Evolutionary conservation across 2,113 vertebrate genomes (phyloP).

Genomic region (Laticauda laticaudata): DNA sequence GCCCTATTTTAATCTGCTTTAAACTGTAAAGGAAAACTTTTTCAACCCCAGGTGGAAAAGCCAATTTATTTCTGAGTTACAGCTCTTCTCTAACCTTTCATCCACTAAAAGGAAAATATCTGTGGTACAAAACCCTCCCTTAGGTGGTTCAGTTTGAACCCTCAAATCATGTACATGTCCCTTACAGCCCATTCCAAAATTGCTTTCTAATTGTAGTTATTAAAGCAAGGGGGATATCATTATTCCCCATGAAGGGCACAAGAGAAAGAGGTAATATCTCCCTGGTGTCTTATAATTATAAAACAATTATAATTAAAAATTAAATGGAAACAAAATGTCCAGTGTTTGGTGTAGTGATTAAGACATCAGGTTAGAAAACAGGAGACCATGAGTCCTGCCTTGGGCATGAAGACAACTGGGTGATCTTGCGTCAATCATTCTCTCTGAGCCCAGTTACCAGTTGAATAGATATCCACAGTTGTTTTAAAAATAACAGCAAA

Average conservation of each 20-base stretch:
- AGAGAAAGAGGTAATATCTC: not conserved
- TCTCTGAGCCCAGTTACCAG: not conserved
- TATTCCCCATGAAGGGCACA: not conserved
- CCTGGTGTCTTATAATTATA: not conserved
- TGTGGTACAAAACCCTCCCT: not conserved
- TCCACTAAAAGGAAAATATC: not conserved
- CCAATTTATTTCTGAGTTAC: not conserved
- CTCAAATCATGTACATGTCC: not conserved
- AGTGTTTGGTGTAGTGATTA: not conserved
- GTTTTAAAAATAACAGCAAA: not conserved
- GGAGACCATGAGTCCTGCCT: not conserved
- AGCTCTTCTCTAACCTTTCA: not conserved
- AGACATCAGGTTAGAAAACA: not conserved
- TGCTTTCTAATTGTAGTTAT: not conserved
- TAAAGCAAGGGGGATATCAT: not conserved
- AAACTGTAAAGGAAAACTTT: not conserved
- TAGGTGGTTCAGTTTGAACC: not conserved
- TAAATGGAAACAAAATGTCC: constrained; percentile 25
- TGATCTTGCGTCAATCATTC: not conserved
- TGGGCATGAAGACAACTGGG: not conserved
- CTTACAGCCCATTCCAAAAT: not conserved
- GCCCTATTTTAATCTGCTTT: not conserved
- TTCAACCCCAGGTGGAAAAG: not conserved
- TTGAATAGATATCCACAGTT: not conserved
- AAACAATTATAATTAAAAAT: constrained; percentile 10